Conservation (phyloP, 2,113 vertebrate genomes). For the Oncorhynchus gorbuscha region DNA sequence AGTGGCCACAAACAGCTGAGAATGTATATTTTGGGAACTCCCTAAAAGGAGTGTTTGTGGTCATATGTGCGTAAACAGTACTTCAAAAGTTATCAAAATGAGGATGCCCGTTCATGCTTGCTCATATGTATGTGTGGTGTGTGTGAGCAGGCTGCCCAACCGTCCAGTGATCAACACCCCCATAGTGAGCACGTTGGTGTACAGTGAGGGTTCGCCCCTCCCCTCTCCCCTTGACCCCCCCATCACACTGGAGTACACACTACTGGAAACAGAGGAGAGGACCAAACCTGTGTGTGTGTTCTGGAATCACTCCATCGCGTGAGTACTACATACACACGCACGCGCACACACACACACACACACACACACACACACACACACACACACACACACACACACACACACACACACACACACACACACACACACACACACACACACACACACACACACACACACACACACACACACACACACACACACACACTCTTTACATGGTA, state of each 20-base stretch:
- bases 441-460: background rate
- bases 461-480: background rate
- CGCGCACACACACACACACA: background rate
- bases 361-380: background rate
- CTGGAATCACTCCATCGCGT: constrained; percentile 94
- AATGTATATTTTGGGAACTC: background rate
- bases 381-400: background rate
- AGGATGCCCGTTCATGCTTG: background rate
- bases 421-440: background rate
- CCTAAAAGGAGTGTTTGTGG: background rate
- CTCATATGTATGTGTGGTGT: background rate
- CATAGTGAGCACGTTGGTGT: constrained; percentile 84
- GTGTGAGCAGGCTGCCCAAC: constrained; percentile 80
- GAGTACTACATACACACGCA: constrained; percentile 52
- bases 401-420: background rate
- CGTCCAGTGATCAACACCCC: constrained; percentile 94
- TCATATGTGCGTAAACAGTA: background rate
- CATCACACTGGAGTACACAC: constrained; percentile 80
- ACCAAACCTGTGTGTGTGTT: constrained; percentile 94
- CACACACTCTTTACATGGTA: background rate
- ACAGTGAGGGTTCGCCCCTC: constrained; percentile 76
- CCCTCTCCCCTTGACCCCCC: constrained; percentile 79
- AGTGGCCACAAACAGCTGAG: background rate
- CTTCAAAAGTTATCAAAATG: background rate
- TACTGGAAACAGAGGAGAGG: constrained; percentile 92